phyloP scores from a whole-genome alignment of 2,888 invertebrate species.

The Torymus auratus region DNA sequence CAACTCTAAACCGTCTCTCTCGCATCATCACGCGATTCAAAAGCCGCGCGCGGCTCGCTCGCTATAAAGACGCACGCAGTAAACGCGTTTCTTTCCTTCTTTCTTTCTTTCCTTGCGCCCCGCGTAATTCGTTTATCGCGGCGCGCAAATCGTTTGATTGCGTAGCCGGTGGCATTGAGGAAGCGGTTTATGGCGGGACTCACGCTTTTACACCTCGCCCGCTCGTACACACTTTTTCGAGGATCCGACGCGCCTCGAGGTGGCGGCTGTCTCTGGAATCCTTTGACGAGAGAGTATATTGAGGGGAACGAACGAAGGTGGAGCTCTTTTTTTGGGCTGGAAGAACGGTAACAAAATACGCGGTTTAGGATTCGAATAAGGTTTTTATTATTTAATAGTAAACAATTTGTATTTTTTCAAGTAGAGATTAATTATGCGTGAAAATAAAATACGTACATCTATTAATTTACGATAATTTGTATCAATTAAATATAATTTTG shows the following conservation, averaged over 20 bases:
- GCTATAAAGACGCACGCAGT: slow-evolving; percentile 43
- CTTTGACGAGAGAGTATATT: too few species aligned
- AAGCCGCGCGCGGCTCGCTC: background rate
- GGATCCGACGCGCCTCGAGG: background rate
- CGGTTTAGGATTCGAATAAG: slow-evolving; percentile 10
- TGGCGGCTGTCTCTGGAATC: too few species aligned
- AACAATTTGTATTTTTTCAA: background rate
- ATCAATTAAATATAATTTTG: too few species aligned
- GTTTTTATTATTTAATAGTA: background rate
- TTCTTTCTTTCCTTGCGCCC: background rate
- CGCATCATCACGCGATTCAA: slow-evolving; percentile 7
- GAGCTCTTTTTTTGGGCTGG: too few species aligned
- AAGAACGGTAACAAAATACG: slow-evolving; percentile 25
- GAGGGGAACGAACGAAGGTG: too few species aligned
- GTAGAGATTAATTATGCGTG: too few species aligned
- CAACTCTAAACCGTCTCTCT: background rate
- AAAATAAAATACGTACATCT: too few species aligned
- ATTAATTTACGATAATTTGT: too few species aligned
- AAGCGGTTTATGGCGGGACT: slow-evolving; percentile 52
- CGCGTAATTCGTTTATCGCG: slow-evolving; percentile 70
- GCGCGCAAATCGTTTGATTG: slow-evolving; percentile 56
- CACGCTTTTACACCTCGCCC: slow-evolving; percentile 34
- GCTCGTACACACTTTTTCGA: background rate
- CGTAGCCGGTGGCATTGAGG: slow-evolving; percentile 51
- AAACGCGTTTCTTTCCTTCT: slow-evolving; percentile 59